phyloP scores from a whole-genome alignment of 2,888 invertebrate genomes.

The Chydorus sphaericus region DNA sequence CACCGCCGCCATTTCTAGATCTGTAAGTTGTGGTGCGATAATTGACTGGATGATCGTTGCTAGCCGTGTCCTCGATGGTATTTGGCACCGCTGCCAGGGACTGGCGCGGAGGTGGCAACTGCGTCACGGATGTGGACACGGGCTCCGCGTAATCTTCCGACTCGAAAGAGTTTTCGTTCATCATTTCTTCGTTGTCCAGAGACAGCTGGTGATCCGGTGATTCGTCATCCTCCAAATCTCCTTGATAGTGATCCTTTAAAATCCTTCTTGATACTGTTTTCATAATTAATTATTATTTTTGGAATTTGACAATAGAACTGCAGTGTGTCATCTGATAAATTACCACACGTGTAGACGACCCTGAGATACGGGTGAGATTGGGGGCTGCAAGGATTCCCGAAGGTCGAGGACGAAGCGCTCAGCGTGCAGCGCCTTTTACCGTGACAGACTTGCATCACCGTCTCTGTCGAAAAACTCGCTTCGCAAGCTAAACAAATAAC shows the following conservation, averaged over 20 bases:
- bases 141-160: conserved; percentile 4
- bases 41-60: not conserved
- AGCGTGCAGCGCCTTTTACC: conserved; percentile 65
- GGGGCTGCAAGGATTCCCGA: conserved; percentile 57
- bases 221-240: conserved; percentile 62
- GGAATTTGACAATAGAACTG: no score
- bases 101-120: not conserved
- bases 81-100: not conserved
- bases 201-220: conserved; percentile 22
- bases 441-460: conserved; percentile 61
- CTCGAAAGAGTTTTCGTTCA: conserved; percentile 2
- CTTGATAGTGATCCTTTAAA: conserved; percentile 65
- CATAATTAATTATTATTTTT: not conserved
- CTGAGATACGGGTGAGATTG: conserved; percentile 63
- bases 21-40: not conserved
- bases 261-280: conserved; percentile 63
- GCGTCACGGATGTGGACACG: not conserved
- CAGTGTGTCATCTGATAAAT: not conserved
- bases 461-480: conserved; percentile 78
- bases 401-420: conserved; percentile 64
- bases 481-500: conserved; percentile 83
- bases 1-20: no score
- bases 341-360: conserved; percentile 76
- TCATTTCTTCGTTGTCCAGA: conserved; percentile 12
- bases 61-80: not conserved